Conservation (phyloP, 2,797 vertebrate species). For the Propithecus perrieri region DNA sequence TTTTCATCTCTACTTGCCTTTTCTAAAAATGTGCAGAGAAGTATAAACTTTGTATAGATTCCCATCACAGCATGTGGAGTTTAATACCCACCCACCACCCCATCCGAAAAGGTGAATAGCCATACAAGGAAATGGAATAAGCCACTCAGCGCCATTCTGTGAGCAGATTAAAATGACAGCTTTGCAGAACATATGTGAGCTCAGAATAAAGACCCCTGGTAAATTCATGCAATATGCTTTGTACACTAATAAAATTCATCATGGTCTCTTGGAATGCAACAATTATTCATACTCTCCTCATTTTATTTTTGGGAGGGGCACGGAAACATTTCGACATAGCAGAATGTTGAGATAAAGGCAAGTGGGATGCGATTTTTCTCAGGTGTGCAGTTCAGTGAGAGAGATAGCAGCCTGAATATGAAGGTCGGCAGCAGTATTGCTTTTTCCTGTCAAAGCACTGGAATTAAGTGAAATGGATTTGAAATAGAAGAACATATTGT, state of each 20-base stretch:
- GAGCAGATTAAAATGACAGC: slow-evolving; percentile 70
- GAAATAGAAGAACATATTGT: slow-evolving; percentile 86
- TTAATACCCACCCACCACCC: slow-evolving; percentile 55
- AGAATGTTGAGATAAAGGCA: slow-evolving; percentile 64
- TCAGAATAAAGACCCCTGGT: slow-evolving; percentile 77
- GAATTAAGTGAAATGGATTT: slow-evolving; percentile 83
- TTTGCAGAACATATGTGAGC: slow-evolving; percentile 76
- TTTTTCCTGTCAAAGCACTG: slow-evolving; percentile 79
- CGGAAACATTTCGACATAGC: slow-evolving; percentile 57
- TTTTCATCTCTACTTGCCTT: slow-evolving; percentile 55
- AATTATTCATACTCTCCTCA: slow-evolving; percentile 69
- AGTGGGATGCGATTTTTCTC: slow-evolving; percentile 73
- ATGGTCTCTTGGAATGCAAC: slow-evolving; percentile 55
- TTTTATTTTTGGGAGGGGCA: neutral
- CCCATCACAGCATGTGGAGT: neutral
- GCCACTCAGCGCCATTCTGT: slow-evolving; percentile 35
- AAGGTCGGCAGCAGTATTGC: slow-evolving; percentile 71
- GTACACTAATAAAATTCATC: slow-evolving; percentile 70
- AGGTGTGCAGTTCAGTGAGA: slow-evolving; percentile 67
- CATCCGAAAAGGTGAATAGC: slow-evolving; percentile 57
- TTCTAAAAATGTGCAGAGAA: slow-evolving; percentile 53
- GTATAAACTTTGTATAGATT: slow-evolving; percentile 60
- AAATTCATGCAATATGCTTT: slow-evolving; percentile 79
- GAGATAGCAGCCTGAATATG: slow-evolving; percentile 73
- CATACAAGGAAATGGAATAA: slow-evolving; percentile 68